Conservation (phyloP, 2,888 invertebrate species). For the Fragum whitleyi region DNA sequence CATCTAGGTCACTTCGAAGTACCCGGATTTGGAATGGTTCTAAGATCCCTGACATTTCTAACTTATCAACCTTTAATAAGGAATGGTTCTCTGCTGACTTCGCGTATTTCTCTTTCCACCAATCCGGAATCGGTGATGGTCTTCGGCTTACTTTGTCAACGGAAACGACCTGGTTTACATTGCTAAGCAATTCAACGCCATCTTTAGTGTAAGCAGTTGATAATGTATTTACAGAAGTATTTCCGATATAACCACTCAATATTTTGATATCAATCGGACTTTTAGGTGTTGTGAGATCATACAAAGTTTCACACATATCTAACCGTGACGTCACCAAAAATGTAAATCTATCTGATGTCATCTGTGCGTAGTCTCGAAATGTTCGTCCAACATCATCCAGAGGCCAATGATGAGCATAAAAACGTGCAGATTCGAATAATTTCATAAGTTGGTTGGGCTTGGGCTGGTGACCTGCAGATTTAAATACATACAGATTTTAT, state of each 20-base stretch:
- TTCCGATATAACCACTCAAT: slow-evolving; percentile 71
- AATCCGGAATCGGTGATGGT: slow-evolving; percentile 76
- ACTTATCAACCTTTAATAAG: slow-evolving; percentile 66
- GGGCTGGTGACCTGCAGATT: slow-evolving; percentile 52
- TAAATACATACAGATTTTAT: not conserved
- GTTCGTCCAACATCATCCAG: slow-evolving; percentile 66
- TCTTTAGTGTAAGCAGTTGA: slow-evolving; percentile 55
- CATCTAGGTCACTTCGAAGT: slow-evolving; percentile 73
- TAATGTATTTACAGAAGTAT: slow-evolving; percentile 68
- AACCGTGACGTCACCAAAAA: slow-evolving; percentile 68
- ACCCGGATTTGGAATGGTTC: slow-evolving; percentile 61
- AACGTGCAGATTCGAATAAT: slow-evolving; percentile 63
- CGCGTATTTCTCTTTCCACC: slow-evolving; percentile 80
- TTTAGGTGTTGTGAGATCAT: slow-evolving; percentile 62
- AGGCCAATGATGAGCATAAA: slow-evolving; percentile 65
- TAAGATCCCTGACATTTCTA: slow-evolving; percentile 66
- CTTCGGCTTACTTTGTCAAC: slow-evolving; percentile 76
- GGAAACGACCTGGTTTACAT: slow-evolving; percentile 76
- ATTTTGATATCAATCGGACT: slow-evolving; percentile 65
- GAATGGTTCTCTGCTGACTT: slow-evolving; percentile 52
- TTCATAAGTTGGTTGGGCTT: slow-evolving; percentile 71
- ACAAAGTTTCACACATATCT: slow-evolving; percentile 59
- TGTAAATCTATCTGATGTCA: slow-evolving; percentile 67
- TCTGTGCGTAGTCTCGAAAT: slow-evolving; percentile 68
- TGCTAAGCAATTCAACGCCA: slow-evolving; percentile 59